Conservation (phyloP, 2,797 vertebrate genomes). For the Halcyon chelicuti region DNA sequence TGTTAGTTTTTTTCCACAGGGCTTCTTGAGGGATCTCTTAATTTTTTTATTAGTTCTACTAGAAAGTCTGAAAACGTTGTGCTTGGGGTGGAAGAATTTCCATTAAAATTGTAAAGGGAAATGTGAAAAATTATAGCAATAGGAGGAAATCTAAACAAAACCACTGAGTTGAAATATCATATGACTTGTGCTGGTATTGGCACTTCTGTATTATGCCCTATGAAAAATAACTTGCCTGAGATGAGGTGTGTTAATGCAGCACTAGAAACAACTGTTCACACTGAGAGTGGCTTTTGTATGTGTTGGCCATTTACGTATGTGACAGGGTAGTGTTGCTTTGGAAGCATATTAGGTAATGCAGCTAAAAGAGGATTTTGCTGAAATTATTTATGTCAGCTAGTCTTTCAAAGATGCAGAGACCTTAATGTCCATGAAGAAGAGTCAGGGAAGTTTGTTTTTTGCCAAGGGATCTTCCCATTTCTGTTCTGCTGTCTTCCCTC, state of each 20-base stretch:
- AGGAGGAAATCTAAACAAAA: not conserved
- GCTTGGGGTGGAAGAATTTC: not conserved
- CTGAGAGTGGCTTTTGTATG: not conserved
- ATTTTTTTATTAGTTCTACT: not conserved
- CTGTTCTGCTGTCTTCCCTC: not conserved
- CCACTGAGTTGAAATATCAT: not conserved
- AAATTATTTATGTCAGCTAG: not conserved
- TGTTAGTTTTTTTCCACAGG: not conserved
- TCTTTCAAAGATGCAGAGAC: not conserved
- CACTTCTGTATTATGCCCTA: not conserved
- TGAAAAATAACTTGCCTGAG: not conserved
- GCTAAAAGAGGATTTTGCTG: not conserved
- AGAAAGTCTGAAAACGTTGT: not conserved
- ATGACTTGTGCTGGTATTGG: not conserved
- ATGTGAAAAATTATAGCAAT: not conserved
- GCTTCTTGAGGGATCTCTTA: not conserved
- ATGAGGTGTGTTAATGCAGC: not conserved
- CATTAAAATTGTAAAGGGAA: not conserved
- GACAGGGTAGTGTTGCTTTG: not conserved
- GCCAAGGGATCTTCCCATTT: not conserved
- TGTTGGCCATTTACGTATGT: not conserved
- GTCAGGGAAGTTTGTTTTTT: not conserved
- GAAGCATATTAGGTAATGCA: not conserved
- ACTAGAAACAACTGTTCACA: not conserved
- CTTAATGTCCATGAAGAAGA: not conserved